Base-by-base conservation (phyloP, 2,888 invertebrate species). In the Synergus japonicus region DNA sequence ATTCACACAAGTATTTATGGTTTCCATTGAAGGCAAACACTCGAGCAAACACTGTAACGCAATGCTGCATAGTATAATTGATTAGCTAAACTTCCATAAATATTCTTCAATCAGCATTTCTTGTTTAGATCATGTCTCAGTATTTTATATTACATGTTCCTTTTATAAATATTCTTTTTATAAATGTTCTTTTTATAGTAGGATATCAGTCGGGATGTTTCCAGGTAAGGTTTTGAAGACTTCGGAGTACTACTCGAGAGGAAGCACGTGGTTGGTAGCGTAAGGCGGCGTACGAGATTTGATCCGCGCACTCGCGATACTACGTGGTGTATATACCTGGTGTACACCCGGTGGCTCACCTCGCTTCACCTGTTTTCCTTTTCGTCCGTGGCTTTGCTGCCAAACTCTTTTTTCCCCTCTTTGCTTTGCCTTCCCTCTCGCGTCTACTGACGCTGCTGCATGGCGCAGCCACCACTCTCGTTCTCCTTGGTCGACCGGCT, bases 281-380 rank as follows among this genome's bases (percentile, higher is more conserved):
- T 73, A 69, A 69, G 46, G 22, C 15, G 15, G 46, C 69, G 49
- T 69, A 73, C 73, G 73, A 73, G 73, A 73, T 73, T 54, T 73
- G 5, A 9, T 49, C 54, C n/a, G 37, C 15, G 46, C 69, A 37
- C 37, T 54, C 73, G 49, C n/a, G 54, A 54, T 37, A 54, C 29
- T 73, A 54, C 29, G 18, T 69, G 15, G 73, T 73, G 73, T 49
- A 49, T 29, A 29, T 29, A 29, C 29, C 29, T 29, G 29, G 29
- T 29, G 29, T 29, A 29, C 3, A 46, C 73, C 54, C 73, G 37
- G 73, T 73, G 73, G 73, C 49, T 41, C 54, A 73, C 73, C 49
- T 80, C 76, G 81, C 82, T 81, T 83, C 83, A 83, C 82, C 83
- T 83, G 83, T 83, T 83, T 83, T 83, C 81, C 83, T 80, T 76